Evolutionary conservation across 2,113 vertebrate genomes (phyloP), one percentile per base, ranked within the genome.

Genomic region (Manacus vitellinus): DNA sequence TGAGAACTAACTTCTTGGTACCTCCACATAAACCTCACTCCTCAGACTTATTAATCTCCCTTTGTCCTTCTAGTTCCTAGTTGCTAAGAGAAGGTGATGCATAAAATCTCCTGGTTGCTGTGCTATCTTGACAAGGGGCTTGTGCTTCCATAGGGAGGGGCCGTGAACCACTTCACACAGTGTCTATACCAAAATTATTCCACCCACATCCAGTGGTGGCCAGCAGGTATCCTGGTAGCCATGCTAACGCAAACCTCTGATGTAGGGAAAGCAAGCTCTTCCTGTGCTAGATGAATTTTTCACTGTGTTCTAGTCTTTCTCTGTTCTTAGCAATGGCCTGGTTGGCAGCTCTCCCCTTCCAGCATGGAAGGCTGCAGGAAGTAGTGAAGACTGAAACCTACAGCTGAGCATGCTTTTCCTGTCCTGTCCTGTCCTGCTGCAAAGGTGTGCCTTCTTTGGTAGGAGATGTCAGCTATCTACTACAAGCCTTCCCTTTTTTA

Each of bases 61-160:
- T 71, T 27, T 78, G 49, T 83, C 46, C 25, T 80, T 46, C 52
- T 46, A 33, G 27, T 51, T 55, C 49, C 24, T 30, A 33, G 27
- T 51, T 55, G 46, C 24, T 30, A 35, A 16, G 62, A 85, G 61
- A 21, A 47, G 41, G 56, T n/a, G 73, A 31, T 44, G 16, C 3
- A 9, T 46, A 35, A 67, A 58, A 52, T 67, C 46, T 59, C 24
- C 2, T 65, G 66, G 8, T 71, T 71, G 30, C 43, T 65, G 28
- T 55, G 47, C 73, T 28, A 6, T 87, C n/a, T 44, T 78, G 43
- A 23, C 49, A 27, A 43, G 67, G 35, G 67, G 24, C 63, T 84
- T 0, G 0, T 62, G 49, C 39, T 55, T 37, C 55, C 9, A 0
- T 2, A 9, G 44, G 33, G 55, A 58, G 71, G 44, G 54, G 52